Conservation (phyloP, 1,140 invertebrate species). For the Monomorium pharaonis region DNA sequence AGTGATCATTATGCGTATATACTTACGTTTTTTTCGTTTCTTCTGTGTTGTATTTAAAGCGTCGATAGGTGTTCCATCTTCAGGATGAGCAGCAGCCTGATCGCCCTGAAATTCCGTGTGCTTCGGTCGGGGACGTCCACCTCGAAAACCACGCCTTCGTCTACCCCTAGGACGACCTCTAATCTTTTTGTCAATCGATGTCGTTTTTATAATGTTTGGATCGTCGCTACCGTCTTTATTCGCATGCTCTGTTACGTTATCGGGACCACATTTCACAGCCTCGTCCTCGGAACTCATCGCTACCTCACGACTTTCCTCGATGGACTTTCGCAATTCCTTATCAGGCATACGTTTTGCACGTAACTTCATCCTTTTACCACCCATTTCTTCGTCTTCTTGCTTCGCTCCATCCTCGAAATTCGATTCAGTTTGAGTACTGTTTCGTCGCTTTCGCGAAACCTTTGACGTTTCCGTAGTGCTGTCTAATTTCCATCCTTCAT, state of each 20-base stretch:
- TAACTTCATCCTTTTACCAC: slow-evolving; percentile 86
- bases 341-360: slow-evolving; percentile 85
- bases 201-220: slow-evolving; percentile 42
- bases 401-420: slow-evolving; percentile 74
- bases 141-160: slow-evolving; percentile 69
- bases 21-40: slow-evolving; percentile 75
- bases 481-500: slow-evolving; percentile 80
- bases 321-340: slow-evolving; percentile 85
- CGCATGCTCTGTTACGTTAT: slow-evolving; percentile 63
- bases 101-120: slow-evolving; percentile 33
- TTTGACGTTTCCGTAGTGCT: slow-evolving; percentile 66
- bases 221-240: slow-evolving; percentile 67
- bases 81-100: slow-evolving; percentile 40
- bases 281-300: slow-evolving; percentile 81
- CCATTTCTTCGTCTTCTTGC: slow-evolving; percentile 65
- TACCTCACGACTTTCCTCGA: slow-evolving; percentile 85
- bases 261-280: slow-evolving; percentile 61
- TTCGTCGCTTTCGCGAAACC: slow-evolving; percentile 79
- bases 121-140: slow-evolving; percentile 61
- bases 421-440: slow-evolving; percentile 76
- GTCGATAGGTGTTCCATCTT: slow-evolving; percentile 43
- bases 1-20: background rate
- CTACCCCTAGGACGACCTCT: slow-evolving; percentile 80
- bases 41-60: slow-evolving; percentile 59
- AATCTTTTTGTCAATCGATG: slow-evolving; percentile 69